Base-by-base conservation (phyloP, 2,888 invertebrate species). In the Caenorhabditis macrosperma region DNA sequence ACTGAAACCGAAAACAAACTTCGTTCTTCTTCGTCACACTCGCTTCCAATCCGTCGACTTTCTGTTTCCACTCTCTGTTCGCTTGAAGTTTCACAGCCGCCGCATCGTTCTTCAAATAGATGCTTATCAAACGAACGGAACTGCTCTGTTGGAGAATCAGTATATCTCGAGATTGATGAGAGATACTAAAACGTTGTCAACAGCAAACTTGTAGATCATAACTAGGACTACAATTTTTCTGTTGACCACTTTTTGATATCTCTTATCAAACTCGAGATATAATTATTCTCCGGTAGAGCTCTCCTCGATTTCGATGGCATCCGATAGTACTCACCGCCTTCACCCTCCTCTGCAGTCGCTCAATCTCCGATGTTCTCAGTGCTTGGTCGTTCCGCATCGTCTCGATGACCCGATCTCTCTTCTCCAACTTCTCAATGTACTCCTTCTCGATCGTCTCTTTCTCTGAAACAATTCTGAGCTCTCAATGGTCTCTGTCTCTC, bases 331-430 rank as follows among this genome's bases (percentile, higher is more conserved):
- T 24, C 7, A 72, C 71, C 33, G 50, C 35, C 64, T 78, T 81
- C 41, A 78, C 33, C 38, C 30, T 68, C 57, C 60, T 72, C 52
- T 72, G 64, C 10, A 81, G 35, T 63, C 55, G 67, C 15, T 79
- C 79, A 6, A 79, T 75, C 28, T 79, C 79, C 20, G 44, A 17
- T 20, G 46, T 64, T 33, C 79, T 41, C 6, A 72, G 28, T 6
- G 38, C 61, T 28, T 77, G 78, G 28, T 81, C 79, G 28, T 68
- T 66, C 41, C 74, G 20, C 72, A 81, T 61, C 7, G 63, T 78
- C 20, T 69, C 68, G n/a, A 79, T 66, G 1, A 81, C 48, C n/a
- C 59, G 66, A 9, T 79, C 79, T 7, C 67, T 20, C 28, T 72
- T 72, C 48, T 64, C 78, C n/a, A 81, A 5, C 50, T 74, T 79